A percentile compares a stretch with the other conserved stretches of the same genome.
Conservation (phyloP, 2,888 invertebrate genomes). For the Erebia aethiops region DNA sequence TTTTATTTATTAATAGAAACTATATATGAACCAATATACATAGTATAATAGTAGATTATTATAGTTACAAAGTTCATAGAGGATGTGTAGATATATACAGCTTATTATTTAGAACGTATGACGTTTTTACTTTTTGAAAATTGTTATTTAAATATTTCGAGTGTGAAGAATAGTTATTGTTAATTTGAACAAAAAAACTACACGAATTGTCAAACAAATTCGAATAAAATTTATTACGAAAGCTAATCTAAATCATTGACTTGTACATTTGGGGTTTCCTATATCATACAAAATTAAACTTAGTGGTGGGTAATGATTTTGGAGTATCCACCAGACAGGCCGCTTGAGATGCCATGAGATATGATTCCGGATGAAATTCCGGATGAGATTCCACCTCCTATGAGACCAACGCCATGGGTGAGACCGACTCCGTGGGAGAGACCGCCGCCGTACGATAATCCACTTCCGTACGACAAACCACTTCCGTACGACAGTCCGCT, state of each 20-base stretch:
- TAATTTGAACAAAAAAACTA: constrained; percentile 25
- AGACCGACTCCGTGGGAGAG: constrained; percentile 19
- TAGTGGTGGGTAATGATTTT: constrained; percentile 45
- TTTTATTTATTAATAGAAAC: constrained; percentile 12
- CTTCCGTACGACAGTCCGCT: constrained; percentile 12
- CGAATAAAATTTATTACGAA: constrained; percentile 32
- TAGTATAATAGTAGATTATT: constrained; percentile 3
- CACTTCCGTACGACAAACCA: constrained; percentile 11
- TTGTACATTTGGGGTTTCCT: constrained; percentile 40
- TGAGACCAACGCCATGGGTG: constrained; percentile 23
- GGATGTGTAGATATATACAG: neutral
- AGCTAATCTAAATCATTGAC: constrained; percentile 42
- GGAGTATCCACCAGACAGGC: constrained; percentile 41
- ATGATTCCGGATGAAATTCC: constrained; percentile 13
- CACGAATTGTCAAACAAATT: constrained; percentile 25
- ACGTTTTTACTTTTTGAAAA: constrained; percentile 11
- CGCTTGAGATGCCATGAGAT: constrained; percentile 29
- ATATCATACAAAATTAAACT: constrained; percentile 34
- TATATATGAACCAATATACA: constrained; percentile 16
- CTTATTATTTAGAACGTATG: neutral
- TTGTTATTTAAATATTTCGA: constrained; percentile 1
- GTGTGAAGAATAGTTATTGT: constrained; percentile 18
- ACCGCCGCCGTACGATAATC: constrained; percentile 10
- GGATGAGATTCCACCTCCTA: constrained; percentile 21
- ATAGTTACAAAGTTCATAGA: constrained; percentile 2